Evolutionary conservation across 30 jellyfish, hydroid and myxozoan genomes (phyloP).

Genomic region (Turritopsis dohrnii): DNA sequence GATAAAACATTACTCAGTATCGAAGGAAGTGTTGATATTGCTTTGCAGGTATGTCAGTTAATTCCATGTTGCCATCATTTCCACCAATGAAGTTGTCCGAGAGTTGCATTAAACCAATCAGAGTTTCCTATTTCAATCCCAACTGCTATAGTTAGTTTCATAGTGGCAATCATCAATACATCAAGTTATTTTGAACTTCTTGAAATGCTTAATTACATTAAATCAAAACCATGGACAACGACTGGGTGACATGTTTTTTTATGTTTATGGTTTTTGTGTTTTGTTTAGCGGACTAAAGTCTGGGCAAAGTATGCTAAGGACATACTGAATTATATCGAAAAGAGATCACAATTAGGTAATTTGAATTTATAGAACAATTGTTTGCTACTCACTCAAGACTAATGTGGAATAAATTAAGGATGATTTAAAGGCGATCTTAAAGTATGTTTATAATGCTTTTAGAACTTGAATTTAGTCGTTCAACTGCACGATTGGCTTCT

Average conservation of each 20-base stretch:
- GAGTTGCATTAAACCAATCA: not conserved
- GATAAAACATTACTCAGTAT: slow-evolving; percentile 58
- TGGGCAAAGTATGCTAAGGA: slow-evolving; percentile 98
- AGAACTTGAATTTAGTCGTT: slow-evolving; percentile 74
- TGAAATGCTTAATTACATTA: no score
- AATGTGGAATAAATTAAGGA: no score
- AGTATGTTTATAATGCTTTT: not conserved
- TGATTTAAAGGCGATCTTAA: not conserved
- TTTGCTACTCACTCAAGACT: no score
- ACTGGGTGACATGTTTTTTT: no score
- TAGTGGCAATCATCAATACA: not conserved
- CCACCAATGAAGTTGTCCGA: no score
- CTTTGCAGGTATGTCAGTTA: slow-evolving; percentile 81
- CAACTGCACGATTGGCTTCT: slow-evolving; percentile 62
- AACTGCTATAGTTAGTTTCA: not conserved
- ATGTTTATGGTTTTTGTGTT: not conserved
- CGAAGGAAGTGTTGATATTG: slow-evolving; percentile 83
- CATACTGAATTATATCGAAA: slow-evolving; percentile 68
- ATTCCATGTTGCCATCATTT: no score
- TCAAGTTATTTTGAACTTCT: not conserved
- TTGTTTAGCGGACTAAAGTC: slow-evolving; percentile 72
- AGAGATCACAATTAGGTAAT: slow-evolving; percentile 76
- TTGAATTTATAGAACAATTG: not conserved
- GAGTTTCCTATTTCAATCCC: not conserved
- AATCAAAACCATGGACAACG: no score